phyloP scores from a whole-genome alignment of 1,140 invertebrate species.

The Himalopsyche phryganea region DNA sequence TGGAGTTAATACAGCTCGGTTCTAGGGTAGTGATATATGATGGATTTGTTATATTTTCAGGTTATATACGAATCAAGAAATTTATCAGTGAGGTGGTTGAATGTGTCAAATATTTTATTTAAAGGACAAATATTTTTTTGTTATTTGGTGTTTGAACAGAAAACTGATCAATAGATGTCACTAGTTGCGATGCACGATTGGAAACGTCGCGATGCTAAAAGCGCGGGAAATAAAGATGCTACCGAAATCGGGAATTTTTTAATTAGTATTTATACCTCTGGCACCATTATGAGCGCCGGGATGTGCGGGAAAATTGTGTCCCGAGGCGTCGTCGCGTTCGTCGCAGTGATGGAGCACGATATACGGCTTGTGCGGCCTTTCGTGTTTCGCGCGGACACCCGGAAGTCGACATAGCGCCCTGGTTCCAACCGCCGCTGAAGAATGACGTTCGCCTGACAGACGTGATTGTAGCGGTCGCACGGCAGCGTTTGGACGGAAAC shows the following conservation, averaged over 20 bases:
- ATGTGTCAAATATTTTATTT: too few relatives aligned
- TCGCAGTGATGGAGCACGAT: constrained; percentile 77
- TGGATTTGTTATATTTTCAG: too few relatives aligned
- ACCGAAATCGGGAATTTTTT: background rate
- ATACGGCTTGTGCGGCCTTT: constrained; percentile 72
- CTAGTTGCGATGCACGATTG: too few relatives aligned
- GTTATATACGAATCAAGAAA: too few relatives aligned
- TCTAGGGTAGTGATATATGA: too few relatives aligned
- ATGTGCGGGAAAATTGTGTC: constrained; percentile 81
- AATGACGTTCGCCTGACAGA: constrained; percentile 80
- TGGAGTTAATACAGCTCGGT: too few relatives aligned
- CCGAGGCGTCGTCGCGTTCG: constrained; percentile 72
- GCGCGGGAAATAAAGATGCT: too few relatives aligned
- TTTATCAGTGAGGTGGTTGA: too few relatives aligned
- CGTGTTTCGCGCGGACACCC: constrained; percentile 71
- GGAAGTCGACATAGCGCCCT: constrained; percentile 77
- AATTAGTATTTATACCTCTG: constrained; percentile 59
- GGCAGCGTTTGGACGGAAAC: constrained; percentile 74
- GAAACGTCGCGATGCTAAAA: too few relatives aligned
- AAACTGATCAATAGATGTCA: too few relatives aligned
- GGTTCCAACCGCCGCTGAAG: constrained; percentile 68
- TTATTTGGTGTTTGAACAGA: too few relatives aligned
- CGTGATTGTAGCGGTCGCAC: constrained; percentile 76
- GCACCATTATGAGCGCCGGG: constrained; percentile 72
- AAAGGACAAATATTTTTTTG: too few relatives aligned